These are phyloP conservation scores for Scomber japonicus DNA, from an alignment of 2,113 vertebrate species.

Conservation along the genomic window DNA sequence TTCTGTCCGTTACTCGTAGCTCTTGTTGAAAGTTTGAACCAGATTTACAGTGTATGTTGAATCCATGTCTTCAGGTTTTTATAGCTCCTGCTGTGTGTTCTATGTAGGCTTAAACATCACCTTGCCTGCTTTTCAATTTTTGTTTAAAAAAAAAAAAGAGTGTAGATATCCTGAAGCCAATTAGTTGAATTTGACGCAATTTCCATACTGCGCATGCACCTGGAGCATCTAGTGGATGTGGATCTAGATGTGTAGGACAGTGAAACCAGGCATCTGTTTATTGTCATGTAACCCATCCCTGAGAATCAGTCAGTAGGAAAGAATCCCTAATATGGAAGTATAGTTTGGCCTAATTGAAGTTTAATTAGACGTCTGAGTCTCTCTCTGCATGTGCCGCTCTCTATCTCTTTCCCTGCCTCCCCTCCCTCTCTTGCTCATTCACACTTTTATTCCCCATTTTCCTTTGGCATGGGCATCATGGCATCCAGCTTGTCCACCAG, in stretches of 20 bases:
- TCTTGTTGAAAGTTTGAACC: conserved; percentile 13
- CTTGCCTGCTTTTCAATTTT: conserved; percentile 24
- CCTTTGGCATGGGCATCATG: conserved; percentile 33
- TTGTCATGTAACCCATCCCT: conserved; percentile 19
- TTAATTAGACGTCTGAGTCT: conserved; percentile 43
- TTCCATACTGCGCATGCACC: neutral
- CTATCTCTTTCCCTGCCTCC: neutral
- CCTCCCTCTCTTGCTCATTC: conserved; percentile 4
- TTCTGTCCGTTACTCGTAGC: neutral
- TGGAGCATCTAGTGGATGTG: conserved; percentile 8
- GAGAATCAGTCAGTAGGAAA: conserved; percentile 12
- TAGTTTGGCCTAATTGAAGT: conserved; percentile 48
- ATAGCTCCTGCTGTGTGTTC: neutral
- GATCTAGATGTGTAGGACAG: conserved; percentile 17
- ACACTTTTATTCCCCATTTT: conserved; percentile 41
- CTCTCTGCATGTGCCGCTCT: neutral
- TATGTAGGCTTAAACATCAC: neutral
- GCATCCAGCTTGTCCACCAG: conserved; percentile 36
- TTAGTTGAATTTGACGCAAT: neutral
- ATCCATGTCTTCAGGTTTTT: neutral
- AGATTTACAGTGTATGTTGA: conserved; percentile 12
- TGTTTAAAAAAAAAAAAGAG: neutral
- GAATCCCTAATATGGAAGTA: conserved; percentile 4
- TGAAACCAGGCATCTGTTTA: conserved; percentile 28
- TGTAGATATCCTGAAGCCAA: neutral